Evolutionary conservation across 2,888 invertebrate genomes (phyloP).

Genomic region (Fabriciana adippe): DNA sequence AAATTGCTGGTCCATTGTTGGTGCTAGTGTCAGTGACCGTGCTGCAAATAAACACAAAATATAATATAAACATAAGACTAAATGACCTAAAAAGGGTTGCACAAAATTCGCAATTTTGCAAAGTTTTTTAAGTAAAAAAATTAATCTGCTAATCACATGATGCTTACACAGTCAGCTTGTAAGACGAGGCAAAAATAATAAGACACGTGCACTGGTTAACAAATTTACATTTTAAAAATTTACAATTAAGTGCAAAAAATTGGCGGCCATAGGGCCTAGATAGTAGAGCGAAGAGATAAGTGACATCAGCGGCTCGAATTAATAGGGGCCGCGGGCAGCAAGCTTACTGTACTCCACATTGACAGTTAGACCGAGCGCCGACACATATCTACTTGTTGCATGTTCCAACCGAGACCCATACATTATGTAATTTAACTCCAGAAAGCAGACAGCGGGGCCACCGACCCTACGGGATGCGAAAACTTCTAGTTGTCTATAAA

Average conservation of each 20-base stretch:
- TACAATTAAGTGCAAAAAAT: slow-evolving; percentile 75
- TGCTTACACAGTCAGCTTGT: slow-evolving; percentile 54
- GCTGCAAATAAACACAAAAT: slow-evolving; percentile 65
- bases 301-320: slow-evolving; percentile 82
- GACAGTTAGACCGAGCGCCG: slow-evolving; percentile 80
- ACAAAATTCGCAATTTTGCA: slow-evolving; percentile 42
- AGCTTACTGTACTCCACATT: slow-evolving; percentile 82
- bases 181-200: slow-evolving; percentile 57
- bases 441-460: slow-evolving; percentile 78
- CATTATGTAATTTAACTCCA: slow-evolving; percentile 83
- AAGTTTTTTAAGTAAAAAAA: slow-evolving; percentile 14
- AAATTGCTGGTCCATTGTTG: slow-evolving; percentile 91
- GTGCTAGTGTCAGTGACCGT: slow-evolving; percentile 82
- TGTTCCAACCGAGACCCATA: slow-evolving; percentile 77
- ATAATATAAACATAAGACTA: slow-evolving; percentile 55
- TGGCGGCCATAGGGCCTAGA: slow-evolving; percentile 82
- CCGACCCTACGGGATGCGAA: slow-evolving; percentile 82
- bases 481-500: slow-evolving; percentile 82
- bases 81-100: slow-evolving; percentile 42
- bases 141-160: slow-evolving; percentile 28
- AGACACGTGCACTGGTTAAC: slow-evolving; percentile 72
- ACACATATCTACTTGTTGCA: slow-evolving; percentile 83
- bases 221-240: slow-evolving; percentile 62
- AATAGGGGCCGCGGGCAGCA: slow-evolving; percentile 80
- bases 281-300: slow-evolving; percentile 80